Conservation (phyloP, 2,888 invertebrate genomes). For the Anthrax anthrax region DNA sequence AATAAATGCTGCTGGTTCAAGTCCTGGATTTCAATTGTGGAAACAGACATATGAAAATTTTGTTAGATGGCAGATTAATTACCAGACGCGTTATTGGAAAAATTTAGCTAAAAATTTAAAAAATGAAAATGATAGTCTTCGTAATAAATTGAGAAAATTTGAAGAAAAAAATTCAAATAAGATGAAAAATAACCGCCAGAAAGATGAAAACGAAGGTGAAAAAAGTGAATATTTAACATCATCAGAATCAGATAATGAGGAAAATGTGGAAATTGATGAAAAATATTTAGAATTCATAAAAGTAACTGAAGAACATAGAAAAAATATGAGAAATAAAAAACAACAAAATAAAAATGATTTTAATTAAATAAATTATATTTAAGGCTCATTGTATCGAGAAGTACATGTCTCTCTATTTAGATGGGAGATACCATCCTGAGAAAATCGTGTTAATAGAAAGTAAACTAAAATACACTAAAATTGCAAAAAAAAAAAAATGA, state of each 20-base stretch:
- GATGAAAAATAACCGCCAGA: neutral
- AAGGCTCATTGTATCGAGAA: too few relatives aligned
- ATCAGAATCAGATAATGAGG: neutral
- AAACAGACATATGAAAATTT: conserved; percentile 8
- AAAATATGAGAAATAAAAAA: too few relatives aligned
- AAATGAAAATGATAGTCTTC: conserved; percentile 4
- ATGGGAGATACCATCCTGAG: too few relatives aligned
- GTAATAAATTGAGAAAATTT: neutral
- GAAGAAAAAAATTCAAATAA: neutral
- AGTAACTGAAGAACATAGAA: conserved; percentile 1
- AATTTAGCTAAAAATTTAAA: conserved; percentile 3
- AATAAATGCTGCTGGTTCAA: neutral
- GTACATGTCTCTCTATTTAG: too few relatives aligned
- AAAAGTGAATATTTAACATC: neutral
- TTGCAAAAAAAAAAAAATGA: too few relatives aligned
- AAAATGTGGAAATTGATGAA: conserved; percentile 2
- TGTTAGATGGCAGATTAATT: conserved; percentile 7
- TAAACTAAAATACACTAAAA: too few relatives aligned
- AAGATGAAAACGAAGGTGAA: neutral
- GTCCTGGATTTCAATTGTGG: conserved; percentile 4
- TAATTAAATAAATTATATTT: too few relatives aligned
- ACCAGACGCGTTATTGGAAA: conserved; percentile 7
- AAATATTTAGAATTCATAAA: conserved; percentile 8
- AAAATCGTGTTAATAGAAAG: too few relatives aligned
- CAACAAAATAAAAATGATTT: neutral